Base-by-base conservation (phyloP, 2,113 vertebrate species). In the Clinocottus analis region DNA sequence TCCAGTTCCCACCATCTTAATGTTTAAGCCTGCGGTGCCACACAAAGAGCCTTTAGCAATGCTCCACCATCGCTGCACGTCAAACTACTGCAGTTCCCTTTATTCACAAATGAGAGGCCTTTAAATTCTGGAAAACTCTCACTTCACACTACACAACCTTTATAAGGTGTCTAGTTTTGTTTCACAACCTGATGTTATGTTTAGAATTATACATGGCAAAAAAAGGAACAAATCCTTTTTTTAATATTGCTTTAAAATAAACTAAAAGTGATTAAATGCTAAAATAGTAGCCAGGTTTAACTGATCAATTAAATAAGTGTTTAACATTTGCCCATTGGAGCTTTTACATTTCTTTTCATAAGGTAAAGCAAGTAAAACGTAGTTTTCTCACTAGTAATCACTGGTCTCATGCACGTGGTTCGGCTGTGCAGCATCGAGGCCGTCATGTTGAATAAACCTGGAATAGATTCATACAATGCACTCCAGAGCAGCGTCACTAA, bases 1-100 rank as follows among this genome's bases (percentile, higher is more conserved):
- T 85, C 61, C 63, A 77, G 39, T 85, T 80, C 88, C 85, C 90
- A 84, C 78, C 88, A 80, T 85, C 85, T n/a, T 83, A 2, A 84
- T 86, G 69, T 79, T 83, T 76, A 79, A 87, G 89, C 86, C 83
- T 79, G 81, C 37, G n/a, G 81, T 73, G 75, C 60, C 69, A 81
- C 79, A 92, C 88, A 92, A 92, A 91, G 75, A 84, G 65, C 77
- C 63, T 79, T 79, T 87, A 75, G 83, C 29, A 41, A 58, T 76
- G 56, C 37, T 72, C 78, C 58, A 63, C 69, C 58, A 58, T 81
- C 78, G 66, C 70, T 23, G 25, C 29, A 73, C 56, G 69, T 82
- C 62, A 77, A 55, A 62, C n/a, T 62, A 27, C 72, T 65, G 25
- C 66, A 35, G 17, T 33, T n/a, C 19, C 27, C 51, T 85, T 76